These are phyloP conservation scores for Drosophila azteca DNA, from an alignment of 1,140 invertebrate genomes.

Conservation along the genomic window DNA sequence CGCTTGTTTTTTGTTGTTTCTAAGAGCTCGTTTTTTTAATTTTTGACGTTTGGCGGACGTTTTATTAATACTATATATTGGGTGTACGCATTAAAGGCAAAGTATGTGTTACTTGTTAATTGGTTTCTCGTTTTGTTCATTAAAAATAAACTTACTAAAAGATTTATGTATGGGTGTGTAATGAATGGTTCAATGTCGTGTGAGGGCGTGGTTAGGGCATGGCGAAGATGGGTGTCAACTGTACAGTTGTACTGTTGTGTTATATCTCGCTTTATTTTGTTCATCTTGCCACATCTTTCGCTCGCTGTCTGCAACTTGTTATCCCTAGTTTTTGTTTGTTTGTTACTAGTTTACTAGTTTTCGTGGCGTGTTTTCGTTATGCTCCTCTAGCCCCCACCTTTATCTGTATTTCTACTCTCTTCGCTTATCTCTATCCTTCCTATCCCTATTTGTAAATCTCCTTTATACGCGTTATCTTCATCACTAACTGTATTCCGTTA, in stretches of 20 bases:
- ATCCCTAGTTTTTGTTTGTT: slow-evolving; percentile 9
- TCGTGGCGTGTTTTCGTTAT: slow-evolving; percentile 12
- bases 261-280: neutral
- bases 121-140: slow-evolving; percentile 32
- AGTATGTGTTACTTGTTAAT: slow-evolving; percentile 61
- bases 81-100: slow-evolving; percentile 73
- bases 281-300: slow-evolving; percentile 1
- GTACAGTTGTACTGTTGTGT: slow-evolving; percentile 6
- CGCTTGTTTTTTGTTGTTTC: slow-evolving; percentile 27
- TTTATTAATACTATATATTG: slow-evolving; percentile 49
- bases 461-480: neutral
- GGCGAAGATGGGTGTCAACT: slow-evolving; percentile 7
- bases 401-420: no score
- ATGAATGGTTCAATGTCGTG: slow-evolving; percentile 17
- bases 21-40: slow-evolving; percentile 11
- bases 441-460: neutral
- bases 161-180: slow-evolving; percentile 26
- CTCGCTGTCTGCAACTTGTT: slow-evolving; percentile 21
- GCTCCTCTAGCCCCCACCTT: no score
- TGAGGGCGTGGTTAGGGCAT: slow-evolving; percentile 11
- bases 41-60: slow-evolving; percentile 8
- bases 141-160: slow-evolving; percentile 60
- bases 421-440: slow-evolving; percentile 16
- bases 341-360: slow-evolving; percentile 23
- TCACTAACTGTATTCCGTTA: slow-evolving; percentile 10